Evolutionary conservation across 2,113 vertebrate species (phyloP), one percentile per base, ranked within the genome.

Genomic region (Oreotrochilus melanogaster): DNA sequence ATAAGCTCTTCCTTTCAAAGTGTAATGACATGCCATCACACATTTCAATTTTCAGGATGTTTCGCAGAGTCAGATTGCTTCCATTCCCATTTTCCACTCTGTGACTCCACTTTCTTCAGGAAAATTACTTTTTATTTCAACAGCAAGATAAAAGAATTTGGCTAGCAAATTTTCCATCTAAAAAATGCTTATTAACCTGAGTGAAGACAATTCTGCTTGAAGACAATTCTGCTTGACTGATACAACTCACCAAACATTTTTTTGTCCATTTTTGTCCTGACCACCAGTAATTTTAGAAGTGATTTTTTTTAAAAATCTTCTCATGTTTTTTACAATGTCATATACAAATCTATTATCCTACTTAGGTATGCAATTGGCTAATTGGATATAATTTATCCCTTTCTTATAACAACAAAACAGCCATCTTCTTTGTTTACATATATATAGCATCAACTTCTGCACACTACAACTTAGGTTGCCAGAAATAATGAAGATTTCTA

Each of bases 61-160:
- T 91, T 86, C 2, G 2, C 45, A 66, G 45, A 76, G 24, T 76
- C 42, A 86, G 47, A 73, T 86, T 89, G 91, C 28, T 61, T 86
- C 33, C 64, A 78, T 12, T 95, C 28, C 27, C 37, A n/a, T 73
- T 86, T 95, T 37, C 31, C 33, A 33, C 60, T 61, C 35, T 50
- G 31, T 84, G 54, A 69, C 24, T 95, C 31, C 62, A 58, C 19
- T 53, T 84, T 25, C 83, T n/a, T 86, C 50, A 86, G 50, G 11
- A 88, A 95, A 86, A 78, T 58, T 94, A 62, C 21, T 83, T 79
- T 50, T 84, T 6, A 81, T 74, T 92, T 89, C 72, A 81, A 70
- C 7, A 86, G 28, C 28, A 76, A 78, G 37, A 47, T 31, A 69
- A 78, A 86, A 67, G 5, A 86, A 84, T 84, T 78, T 78, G 47